Evolutionary conservation across 2,888 invertebrate species (phyloP), one percentile per base, ranked within the genome.

Genomic region (Apoda limacodes): DNA sequence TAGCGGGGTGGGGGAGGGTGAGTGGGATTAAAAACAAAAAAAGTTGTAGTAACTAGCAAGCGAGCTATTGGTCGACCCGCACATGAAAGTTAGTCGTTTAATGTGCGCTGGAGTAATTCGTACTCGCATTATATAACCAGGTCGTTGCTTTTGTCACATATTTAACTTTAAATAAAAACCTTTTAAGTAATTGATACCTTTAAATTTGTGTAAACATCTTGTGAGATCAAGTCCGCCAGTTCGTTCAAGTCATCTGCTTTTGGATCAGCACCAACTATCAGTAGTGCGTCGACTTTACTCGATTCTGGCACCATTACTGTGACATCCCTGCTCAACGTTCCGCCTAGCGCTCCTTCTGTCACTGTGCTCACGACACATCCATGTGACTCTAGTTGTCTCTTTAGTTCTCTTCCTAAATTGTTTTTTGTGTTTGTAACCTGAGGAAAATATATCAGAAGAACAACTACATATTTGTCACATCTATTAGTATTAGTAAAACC

Each of bases 141-240:
- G n/a, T n/a, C n/a, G n/a, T n/a, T n/a, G n/a, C n/a, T n/a, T n/a
- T n/a, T n/a, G n/a, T n/a, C n/a, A n/a, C n/a, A n/a, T n/a, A n/a
- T n/a, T n/a, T n/a, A n/a, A n/a, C n/a, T n/a, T n/a, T n/a, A n/a
- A n/a, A n/a, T n/a, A n/a, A n/a, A n/a, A n/a, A n/a, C n/a, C n/a
- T 15, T 5, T 22, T 10, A 11, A 6, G 17, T 6, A 5, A 9
- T 10, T 14, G 28, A 39, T 47, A 74, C 78, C 60, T 64, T 71
- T 45, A 78, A 56, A 53, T 78, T 76, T 31, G 48, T 43, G 47
- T 68, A 60, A 14, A 75, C 59, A 34, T 78, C 78, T 37, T 66
- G 62, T 7, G 59, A 53, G 5, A 78, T 65, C 5, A 71, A 40
- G 10, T 46, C 40, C 5, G 66, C 50, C 34, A 78, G 54, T 19